phyloP scores from a whole-genome alignment of 2,888 invertebrate genomes.

The Drosophila anomelani region DNA sequence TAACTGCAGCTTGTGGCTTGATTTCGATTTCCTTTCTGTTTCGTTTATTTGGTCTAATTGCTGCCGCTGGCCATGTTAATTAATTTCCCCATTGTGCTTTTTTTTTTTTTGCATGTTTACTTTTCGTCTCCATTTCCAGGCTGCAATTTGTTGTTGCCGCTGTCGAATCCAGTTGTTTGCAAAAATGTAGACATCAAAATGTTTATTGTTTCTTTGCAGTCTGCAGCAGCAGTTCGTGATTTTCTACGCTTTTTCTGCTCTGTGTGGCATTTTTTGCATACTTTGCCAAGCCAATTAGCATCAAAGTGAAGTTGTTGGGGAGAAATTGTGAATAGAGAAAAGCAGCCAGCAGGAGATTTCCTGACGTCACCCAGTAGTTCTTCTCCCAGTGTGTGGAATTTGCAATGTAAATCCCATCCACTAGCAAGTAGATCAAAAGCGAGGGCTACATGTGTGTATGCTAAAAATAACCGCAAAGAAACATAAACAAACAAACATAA shows the following conservation, averaged over 20 bases:
- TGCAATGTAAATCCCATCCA: slow-evolving; percentile 5
- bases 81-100: slow-evolving; percentile 39
- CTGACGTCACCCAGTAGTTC: slow-evolving; percentile 24
- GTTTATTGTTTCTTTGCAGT: slow-evolving; percentile 38
- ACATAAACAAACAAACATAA: slow-evolving; percentile 51
- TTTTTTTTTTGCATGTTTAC: slow-evolving; percentile 48
- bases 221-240: slow-evolving; percentile 58
- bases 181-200: slow-evolving; percentile 35
- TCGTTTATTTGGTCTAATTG: slow-evolving; percentile 53
- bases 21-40: slow-evolving; percentile 39
- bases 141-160: slow-evolving; percentile 39
- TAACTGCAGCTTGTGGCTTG: neutral
- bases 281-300: slow-evolving; percentile 63
- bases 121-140: slow-evolving; percentile 50
- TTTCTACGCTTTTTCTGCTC: slow-evolving; percentile 57
- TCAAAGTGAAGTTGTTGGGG: slow-evolving; percentile 21
- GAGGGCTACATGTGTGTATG: slow-evolving; percentile 1
- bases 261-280: slow-evolving; percentile 52
- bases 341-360: slow-evolving; percentile 30
- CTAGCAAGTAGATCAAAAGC: slow-evolving; percentile 57
- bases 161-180: slow-evolving; percentile 25
- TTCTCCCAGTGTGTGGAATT: slow-evolving; percentile 18
- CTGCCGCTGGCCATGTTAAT: slow-evolving; percentile 51
- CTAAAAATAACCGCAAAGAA: slow-evolving; percentile 47
- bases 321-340: slow-evolving; percentile 57